Evolutionary conservation across 2,113 vertebrate genomes (phyloP).

Genomic region (Salvelinus sp.): DNA sequence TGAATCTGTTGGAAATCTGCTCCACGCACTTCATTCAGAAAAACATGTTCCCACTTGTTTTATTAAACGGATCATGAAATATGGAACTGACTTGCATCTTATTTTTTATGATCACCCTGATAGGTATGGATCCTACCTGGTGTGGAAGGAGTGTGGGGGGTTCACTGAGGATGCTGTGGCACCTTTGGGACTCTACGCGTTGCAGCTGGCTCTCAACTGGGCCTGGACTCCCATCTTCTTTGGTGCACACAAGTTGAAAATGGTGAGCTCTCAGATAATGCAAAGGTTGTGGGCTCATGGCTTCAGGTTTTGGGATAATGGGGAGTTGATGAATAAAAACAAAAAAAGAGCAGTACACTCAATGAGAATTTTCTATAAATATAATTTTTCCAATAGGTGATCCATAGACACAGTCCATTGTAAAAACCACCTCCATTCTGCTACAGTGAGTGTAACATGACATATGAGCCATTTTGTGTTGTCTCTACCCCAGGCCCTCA

Average conservation of each 20-base stretch:
- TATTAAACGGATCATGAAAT: neutral
- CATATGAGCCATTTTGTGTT: neutral
- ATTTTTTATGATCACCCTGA: constrained; percentile 7
- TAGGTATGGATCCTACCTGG: constrained; percentile 88
- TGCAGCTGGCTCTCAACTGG: constrained; percentile 87
- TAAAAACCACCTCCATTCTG: neutral
- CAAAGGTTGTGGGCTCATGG: no score
- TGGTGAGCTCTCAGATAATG: constrained; percentile 63
- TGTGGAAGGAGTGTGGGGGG: constrained; percentile 87
- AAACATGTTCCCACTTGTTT: no score
- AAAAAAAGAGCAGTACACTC: neutral
- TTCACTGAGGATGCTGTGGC: constrained; percentile 75
- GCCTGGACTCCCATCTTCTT: constrained; percentile 85
- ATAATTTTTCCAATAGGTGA: neutral
- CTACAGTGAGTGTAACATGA: neutral
- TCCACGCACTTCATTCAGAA: no score
- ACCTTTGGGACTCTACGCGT: constrained; percentile 84
- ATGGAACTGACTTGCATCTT: neutral
- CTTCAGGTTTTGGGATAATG: no score
- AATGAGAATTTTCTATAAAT: neutral
- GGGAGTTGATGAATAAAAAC: no score
- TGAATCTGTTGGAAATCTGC: no score
- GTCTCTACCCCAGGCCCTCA: constrained; percentile 67
- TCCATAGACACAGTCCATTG: neutral
- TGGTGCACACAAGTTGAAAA: constrained; percentile 74